phyloP scores from a whole-genome alignment of 2,797 vertebrate species.

The Morus bassanus region DNA sequence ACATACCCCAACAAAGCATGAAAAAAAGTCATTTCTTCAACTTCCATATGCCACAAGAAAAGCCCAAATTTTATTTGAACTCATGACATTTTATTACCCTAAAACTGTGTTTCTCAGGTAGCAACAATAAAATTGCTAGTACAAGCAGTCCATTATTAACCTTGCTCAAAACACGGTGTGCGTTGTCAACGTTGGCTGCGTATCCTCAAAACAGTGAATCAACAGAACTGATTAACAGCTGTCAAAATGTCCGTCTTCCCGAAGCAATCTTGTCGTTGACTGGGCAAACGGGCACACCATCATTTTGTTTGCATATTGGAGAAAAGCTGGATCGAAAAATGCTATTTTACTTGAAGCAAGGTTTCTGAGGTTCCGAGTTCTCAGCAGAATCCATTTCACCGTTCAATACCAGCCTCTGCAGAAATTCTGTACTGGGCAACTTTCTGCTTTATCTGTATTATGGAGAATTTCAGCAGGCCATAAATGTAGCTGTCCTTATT shows the following conservation, averaged over 20 bases:
- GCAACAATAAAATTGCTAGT: not conserved
- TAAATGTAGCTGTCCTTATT: not conserved
- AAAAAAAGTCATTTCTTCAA: not conserved
- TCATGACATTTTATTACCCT: not conserved
- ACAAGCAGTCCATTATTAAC: too few relatives aligned
- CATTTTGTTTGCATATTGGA: not conserved
- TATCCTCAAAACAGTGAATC: not conserved
- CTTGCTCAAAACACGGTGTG: not conserved
- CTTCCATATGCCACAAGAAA: not conserved
- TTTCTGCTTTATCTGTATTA: not conserved
- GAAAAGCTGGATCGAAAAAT: not conserved
- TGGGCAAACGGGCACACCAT: too few relatives aligned
- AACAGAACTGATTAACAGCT: not conserved
- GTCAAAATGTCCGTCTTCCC: not conserved
- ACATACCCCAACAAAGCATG: not conserved
- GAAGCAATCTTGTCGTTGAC: not conserved
- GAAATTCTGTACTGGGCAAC: not conserved
- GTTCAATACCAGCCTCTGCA: not conserved
- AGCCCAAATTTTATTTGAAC: not conserved
- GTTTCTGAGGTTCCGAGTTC: not conserved
- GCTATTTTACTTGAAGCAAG: not conserved
- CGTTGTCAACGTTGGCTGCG: rapidly evolving
- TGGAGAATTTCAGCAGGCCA: not conserved
- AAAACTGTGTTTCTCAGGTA: not conserved
- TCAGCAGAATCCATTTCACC: not conserved